Conservation (phyloP, 1,140 invertebrate genomes). For the Coboldia fuscipes region DNA sequence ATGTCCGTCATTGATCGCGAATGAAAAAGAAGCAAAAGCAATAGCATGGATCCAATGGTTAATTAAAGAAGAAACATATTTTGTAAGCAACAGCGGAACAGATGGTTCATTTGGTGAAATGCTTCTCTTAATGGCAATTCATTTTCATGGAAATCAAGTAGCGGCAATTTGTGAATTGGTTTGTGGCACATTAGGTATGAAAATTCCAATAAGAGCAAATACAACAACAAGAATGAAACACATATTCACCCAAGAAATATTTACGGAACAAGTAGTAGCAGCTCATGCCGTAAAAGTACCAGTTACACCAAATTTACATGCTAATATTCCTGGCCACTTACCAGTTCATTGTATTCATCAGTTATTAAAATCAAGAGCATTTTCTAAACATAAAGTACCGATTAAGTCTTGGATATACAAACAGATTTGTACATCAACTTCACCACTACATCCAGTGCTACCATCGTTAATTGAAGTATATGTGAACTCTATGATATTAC, state of each 20-base stretch:
- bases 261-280: slow-evolving; percentile 93
- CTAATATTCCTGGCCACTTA: slow-evolving; percentile 74
- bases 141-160: slow-evolving; percentile 88
- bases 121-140: slow-evolving; percentile 86
- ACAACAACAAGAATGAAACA: slow-evolving; percentile 80
- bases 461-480: slow-evolving; percentile 89
- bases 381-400: slow-evolving; percentile 86
- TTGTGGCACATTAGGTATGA: slow-evolving; percentile 86
- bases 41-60: slow-evolving; percentile 91
- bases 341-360: slow-evolving; percentile 97
- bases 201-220: slow-evolving; percentile 76
- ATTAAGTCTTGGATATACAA: slow-evolving; percentile 91
- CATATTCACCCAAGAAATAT: slow-evolving; percentile 92
- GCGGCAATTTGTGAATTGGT: slow-evolving; percentile 83
- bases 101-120: slow-evolving; percentile 87
- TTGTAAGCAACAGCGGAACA: slow-evolving; percentile 54
- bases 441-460: slow-evolving; percentile 80
- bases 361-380: slow-evolving; percentile 80
- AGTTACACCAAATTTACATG: slow-evolving; percentile 75
- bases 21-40: slow-evolving; percentile 62
- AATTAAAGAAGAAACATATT: slow-evolving; percentile 71
- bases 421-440: slow-evolving; percentile 69
- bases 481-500: slow-evolving; percentile 77
- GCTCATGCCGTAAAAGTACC: slow-evolving; percentile 89
- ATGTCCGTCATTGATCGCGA: slow-evolving; percentile 65